Conservation (phyloP, 2,888 invertebrate species). For the Scrobipalpa costella region DNA sequence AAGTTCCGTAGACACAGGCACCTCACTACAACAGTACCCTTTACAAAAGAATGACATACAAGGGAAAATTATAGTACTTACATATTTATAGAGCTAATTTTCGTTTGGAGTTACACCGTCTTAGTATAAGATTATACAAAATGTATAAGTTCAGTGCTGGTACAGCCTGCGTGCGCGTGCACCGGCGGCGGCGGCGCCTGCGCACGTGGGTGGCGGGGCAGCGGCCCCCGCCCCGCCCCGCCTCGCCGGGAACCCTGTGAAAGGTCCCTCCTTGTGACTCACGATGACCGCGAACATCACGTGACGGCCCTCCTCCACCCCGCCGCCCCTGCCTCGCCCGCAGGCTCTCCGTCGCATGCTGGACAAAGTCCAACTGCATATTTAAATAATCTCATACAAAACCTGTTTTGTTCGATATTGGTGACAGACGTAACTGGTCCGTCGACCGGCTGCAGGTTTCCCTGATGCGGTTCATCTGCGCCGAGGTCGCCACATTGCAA, state of each 20-base stretch:
- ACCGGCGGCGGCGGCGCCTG: no score
- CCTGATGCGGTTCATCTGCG: background rate
- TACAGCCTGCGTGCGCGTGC: no score
- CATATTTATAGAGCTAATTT: no score
- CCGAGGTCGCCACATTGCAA: background rate
- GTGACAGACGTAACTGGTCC: background rate
- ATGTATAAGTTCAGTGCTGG: no score
- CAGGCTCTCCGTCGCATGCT: background rate
- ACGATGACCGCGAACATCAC: background rate
- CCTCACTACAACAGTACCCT: no score
- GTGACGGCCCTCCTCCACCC: background rate
- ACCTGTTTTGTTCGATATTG: background rate
- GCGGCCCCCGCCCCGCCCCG: background rate
- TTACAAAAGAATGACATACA: no score
- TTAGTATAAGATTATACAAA: no score
- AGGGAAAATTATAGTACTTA: no score
- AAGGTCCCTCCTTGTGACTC: background rate
- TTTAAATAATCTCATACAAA: background rate
- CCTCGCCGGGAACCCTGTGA: background rate
- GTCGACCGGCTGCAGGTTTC: background rate
- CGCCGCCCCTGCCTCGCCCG: background rate
- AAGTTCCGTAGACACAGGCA: no score
- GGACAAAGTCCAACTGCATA: constrained; percentile 3
- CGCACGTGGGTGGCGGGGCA: background rate
- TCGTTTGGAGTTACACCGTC: no score